Percentiles rank a stretch among this genome's conserved stretches.
These are phyloP conservation scores for Drosophila setifemur DNA, from an alignment of 1,140 invertebrate genomes.

Conservation along the genomic window DNA sequence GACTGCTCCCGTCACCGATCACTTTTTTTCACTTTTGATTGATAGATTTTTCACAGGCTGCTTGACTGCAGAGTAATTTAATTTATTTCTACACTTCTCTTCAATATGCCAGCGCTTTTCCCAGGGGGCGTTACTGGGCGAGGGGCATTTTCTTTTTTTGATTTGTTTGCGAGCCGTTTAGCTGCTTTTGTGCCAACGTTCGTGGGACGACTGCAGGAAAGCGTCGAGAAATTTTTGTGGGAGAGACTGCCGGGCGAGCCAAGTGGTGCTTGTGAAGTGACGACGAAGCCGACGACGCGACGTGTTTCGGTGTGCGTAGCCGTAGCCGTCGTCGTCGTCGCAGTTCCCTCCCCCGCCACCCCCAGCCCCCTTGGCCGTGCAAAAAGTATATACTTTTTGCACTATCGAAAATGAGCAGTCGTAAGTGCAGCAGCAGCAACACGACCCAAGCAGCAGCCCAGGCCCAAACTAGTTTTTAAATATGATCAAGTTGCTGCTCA, in stretches of 20 bases:
- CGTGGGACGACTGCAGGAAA: conserved; percentile 57
- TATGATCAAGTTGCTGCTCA: conserved; percentile 1
- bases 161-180: conserved; percentile 18
- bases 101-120: conserved; percentile 40
- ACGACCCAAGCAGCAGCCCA: too few species aligned
- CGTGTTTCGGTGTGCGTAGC: conserved; percentile 20
- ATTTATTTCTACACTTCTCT: not conserved
- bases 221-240: conserved; percentile 55
- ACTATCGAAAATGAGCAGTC: conserved; percentile 56
- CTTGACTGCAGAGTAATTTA: conserved; percentile 7
- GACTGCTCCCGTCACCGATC: not conserved
- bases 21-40: not conserved
- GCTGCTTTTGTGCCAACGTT: conserved; percentile 45
- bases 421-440: conserved; percentile 23
- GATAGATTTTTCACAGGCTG: conserved; percentile 4
- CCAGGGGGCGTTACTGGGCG: conserved; percentile 6
- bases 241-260: conserved; percentile 40
- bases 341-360: not conserved
- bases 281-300: conserved; percentile 4
- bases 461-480: conserved; percentile 58
- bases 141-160: conserved; percentile 4
- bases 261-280: not conserved
- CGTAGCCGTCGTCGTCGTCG: not conserved
- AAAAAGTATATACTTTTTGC: conserved; percentile 29
- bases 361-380: not conserved